Evolutionary conservation across 2,797 vertebrate species (phyloP).

Genomic region (Pangasius macronema): DNA sequence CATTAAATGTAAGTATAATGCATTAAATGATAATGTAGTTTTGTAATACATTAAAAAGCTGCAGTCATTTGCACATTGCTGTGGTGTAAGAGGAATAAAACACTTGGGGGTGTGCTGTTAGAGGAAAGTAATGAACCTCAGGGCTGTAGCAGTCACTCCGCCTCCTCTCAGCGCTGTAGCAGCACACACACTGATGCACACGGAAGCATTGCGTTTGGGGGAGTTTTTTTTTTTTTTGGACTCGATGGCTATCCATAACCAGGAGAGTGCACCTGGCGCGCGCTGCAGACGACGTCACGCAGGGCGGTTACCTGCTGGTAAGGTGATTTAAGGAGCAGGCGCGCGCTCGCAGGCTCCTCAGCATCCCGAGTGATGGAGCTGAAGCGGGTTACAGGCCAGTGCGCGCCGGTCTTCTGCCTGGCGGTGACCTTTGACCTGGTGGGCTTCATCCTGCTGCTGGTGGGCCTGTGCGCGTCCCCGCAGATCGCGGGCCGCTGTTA

Average conservation of each 20-base stretch:
- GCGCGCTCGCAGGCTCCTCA: not conserved
- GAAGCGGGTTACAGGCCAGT: conserved; percentile 61
- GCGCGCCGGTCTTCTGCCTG: conserved; percentile 61
- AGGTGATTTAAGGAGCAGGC: not conserved
- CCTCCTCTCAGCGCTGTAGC: not conserved
- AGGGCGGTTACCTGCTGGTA: not conserved
- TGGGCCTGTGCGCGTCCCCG: conserved; percentile 74
- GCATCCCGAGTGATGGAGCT: conserved; percentile 11
- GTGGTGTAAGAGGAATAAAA: not conserved
- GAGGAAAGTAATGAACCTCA: not conserved
- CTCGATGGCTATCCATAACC: not conserved
- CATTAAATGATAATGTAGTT: too few species aligned
- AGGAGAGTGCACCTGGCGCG: not conserved
- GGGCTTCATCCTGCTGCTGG: conserved; percentile 70
- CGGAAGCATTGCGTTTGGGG: not conserved
- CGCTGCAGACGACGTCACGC: conserved; percentile 1
- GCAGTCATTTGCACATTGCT: not conserved
- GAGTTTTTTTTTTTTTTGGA: not conserved
- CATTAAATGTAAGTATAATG: not conserved
- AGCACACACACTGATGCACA: not conserved
- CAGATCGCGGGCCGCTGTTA: conserved; percentile 66
- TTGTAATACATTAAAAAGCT: too few species aligned
- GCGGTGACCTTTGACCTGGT: conserved; percentile 65
- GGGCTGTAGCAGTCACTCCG: not conserved
- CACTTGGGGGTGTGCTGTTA: not conserved